Conservation (phyloP, 2,888 invertebrate species). For the Autographa pulchrina region DNA sequence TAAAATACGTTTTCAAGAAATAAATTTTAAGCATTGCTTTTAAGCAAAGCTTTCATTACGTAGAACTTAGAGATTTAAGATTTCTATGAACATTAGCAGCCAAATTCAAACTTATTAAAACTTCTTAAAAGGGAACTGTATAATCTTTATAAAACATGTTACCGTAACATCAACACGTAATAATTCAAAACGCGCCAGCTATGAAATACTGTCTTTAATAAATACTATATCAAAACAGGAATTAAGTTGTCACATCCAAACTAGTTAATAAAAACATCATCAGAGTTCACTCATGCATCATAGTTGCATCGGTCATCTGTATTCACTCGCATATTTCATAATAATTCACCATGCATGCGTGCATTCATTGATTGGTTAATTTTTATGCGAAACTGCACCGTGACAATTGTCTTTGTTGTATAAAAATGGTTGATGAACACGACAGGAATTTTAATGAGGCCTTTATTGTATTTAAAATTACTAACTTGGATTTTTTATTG, state of each 20-base stretch:
- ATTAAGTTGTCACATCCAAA: slow-evolving; percentile 9
- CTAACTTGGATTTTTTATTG: slow-evolving; percentile 10
- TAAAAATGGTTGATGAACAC: slow-evolving; percentile 55
- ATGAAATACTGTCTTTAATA: too few relatives aligned
- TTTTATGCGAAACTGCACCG: slow-evolving; percentile 62
- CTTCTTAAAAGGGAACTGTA: too few relatives aligned
- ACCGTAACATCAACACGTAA: too few relatives aligned
- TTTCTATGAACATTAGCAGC: too few relatives aligned
- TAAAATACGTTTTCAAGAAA: too few relatives aligned
- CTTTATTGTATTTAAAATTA: slow-evolving; percentile 36
- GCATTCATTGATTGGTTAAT: slow-evolving; percentile 65
- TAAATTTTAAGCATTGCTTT: too few relatives aligned
- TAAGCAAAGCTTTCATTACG: too few relatives aligned
- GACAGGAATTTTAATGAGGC: slow-evolving; percentile 49
- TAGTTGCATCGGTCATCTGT: slow-evolving; percentile 55
- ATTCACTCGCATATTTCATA: slow-evolving; percentile 66
- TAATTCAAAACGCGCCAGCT: too few relatives aligned
- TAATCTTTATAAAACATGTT: too few relatives aligned
- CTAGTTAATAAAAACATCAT: slow-evolving; percentile 41
- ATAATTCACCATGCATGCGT: slow-evolving; percentile 67
- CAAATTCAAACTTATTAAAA: too few relatives aligned
- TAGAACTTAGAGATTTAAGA: too few relatives aligned
- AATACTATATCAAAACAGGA: neutral
- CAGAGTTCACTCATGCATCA: slow-evolving; percentile 46
- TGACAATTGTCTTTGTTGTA: slow-evolving; percentile 65